Percentiles rank a stretch among this genome's conserved stretches.
Evolutionary conservation across 2,797 vertebrate genomes (phyloP).

Genomic region (Propithecus perrieri): DNA sequence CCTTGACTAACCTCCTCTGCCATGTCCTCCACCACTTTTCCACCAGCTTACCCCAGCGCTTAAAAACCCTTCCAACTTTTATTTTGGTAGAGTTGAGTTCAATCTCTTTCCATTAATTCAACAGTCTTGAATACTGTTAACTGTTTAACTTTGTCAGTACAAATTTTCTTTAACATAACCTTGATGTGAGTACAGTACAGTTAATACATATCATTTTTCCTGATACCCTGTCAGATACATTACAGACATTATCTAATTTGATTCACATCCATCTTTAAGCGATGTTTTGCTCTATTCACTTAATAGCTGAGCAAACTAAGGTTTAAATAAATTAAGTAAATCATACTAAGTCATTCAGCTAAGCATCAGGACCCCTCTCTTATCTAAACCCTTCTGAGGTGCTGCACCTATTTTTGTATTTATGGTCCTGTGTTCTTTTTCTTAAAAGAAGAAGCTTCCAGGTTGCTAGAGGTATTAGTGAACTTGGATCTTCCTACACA

Average conservation of each 20-base stretch:
- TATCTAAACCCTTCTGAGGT: background rate
- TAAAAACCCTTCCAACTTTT: background rate
- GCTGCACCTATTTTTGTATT: background rate
- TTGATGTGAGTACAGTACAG: background rate
- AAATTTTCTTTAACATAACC: background rate
- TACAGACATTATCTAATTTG: background rate
- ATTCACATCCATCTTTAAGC: background rate
- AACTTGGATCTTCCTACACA: background rate
- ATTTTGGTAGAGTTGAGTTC: background rate
- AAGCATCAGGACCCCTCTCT: rapidly evolving
- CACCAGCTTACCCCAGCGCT: background rate
- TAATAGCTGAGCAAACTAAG: background rate
- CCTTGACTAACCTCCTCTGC: background rate
- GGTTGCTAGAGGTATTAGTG: background rate
- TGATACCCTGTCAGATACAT: background rate
- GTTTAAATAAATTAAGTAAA: background rate
- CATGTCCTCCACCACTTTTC: background rate
- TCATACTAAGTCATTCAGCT: background rate
- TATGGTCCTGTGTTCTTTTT: background rate
- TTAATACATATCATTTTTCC: background rate
- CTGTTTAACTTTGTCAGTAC: background rate
- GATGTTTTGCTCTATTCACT: background rate
- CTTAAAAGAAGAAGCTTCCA: background rate
- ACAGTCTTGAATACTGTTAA: background rate
- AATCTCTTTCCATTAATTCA: background rate